These are phyloP conservation scores for Jacana jacana DNA, from an alignment of 2,113 vertebrate genomes.

Conservation along the genomic window DNA sequence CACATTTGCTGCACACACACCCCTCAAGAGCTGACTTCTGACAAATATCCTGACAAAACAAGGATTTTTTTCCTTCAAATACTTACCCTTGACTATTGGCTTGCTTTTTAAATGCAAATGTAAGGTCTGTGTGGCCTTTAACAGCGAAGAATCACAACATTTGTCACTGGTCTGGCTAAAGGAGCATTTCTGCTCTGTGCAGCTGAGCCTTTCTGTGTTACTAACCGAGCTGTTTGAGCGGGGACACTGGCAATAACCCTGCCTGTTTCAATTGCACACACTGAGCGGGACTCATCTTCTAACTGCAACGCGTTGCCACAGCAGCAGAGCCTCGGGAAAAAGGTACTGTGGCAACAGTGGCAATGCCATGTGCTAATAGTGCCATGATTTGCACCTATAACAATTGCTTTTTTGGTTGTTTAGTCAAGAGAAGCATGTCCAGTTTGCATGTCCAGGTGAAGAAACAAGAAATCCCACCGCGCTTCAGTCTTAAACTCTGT, in stretches of 20 bases:
- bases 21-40: background rate
- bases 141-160: background rate
- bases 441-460: background rate
- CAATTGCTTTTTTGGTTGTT: background rate
- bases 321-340: background rate
- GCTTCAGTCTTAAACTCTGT: slow-evolving; percentile 12
- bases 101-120: background rate
- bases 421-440: background rate
- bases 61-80: background rate
- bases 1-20: background rate
- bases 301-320: background rate
- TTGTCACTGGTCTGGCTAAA: background rate
- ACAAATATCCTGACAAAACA: background rate
- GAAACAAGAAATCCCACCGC: background rate
- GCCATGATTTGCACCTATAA: background rate
- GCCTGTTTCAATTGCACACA: background rate
- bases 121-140: background rate
- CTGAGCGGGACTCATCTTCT: background rate
- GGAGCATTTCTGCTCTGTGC: background rate
- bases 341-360: background rate
- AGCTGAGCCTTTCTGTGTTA: background rate
- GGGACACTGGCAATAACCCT: background rate
- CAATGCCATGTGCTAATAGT: background rate
- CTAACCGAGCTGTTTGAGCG: background rate
- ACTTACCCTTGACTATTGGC: background rate